A percentile compares a stretch with the other conserved stretches of the same genome.
These are phyloP conservation scores for Drosophila pseudoananassae DNA, from an alignment of 1,140 invertebrate genomes.

Conservation along the genomic window DNA sequence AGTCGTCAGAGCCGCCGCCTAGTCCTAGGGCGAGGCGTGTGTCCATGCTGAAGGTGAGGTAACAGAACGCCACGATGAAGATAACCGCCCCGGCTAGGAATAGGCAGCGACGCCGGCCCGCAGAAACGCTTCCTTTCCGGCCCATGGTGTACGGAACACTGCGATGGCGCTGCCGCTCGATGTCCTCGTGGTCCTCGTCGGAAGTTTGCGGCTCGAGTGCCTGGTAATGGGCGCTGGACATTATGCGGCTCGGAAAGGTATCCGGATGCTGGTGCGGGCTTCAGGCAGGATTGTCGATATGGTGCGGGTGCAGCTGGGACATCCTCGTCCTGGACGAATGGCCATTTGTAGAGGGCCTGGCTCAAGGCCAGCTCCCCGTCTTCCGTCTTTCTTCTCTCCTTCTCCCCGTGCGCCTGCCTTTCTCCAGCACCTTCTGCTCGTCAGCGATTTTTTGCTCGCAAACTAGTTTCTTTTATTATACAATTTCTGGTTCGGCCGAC, in stretches of 20 bases:
- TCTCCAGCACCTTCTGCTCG: neutral
- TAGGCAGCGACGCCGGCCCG: slow-evolving; percentile 30
- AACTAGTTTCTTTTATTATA: slow-evolving; percentile 45
- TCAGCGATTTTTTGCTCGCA: neutral
- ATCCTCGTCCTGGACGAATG: slow-evolving; percentile 17
- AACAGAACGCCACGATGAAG: slow-evolving; percentile 45
- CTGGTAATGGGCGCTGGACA: slow-evolving; percentile 74
- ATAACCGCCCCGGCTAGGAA: slow-evolving; percentile 20
- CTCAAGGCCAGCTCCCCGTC: slow-evolving; percentile 14
- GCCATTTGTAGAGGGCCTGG: slow-evolving; percentile 54
- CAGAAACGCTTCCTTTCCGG: slow-evolving; percentile 17
- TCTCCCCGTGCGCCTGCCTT: neutral
- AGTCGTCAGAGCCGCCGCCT: slow-evolving; percentile 39
- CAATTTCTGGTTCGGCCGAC: slow-evolving; percentile 43
- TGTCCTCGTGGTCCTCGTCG: slow-evolving; percentile 49
- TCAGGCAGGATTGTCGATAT: slow-evolving; percentile 17
- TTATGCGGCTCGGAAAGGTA: slow-evolving; percentile 26
- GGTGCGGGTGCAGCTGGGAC: slow-evolving; percentile 13
- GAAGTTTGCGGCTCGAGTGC: slow-evolving; percentile 53
- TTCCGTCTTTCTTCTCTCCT: slow-evolving; percentile 2
- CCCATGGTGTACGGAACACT: slow-evolving; percentile 19
- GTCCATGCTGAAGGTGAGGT: slow-evolving; percentile 51
- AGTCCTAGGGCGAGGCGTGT: slow-evolving; percentile 33
- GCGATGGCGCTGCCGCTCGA: slow-evolving; percentile 27
- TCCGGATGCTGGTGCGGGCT: slow-evolving; percentile 1